Evolutionary conservation across 2,888 invertebrate genomes (phyloP), one percentile per base, ranked within the genome.

Genomic region (Osmoderma eremita): DNA sequence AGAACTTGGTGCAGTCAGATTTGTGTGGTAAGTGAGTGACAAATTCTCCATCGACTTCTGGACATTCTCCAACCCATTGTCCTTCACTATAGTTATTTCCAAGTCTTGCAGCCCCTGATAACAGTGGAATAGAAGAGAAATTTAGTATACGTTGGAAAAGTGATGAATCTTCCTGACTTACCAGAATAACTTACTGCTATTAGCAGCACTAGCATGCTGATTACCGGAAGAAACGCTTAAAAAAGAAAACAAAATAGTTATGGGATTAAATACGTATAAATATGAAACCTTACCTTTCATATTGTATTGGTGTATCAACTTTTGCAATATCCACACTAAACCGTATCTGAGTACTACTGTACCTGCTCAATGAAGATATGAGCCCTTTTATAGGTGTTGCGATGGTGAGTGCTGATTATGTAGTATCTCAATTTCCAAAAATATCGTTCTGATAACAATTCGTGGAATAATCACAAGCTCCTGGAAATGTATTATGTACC

Each of bases 1-100:
- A 70, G 64, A 70, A 70, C 42, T 66, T 63, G n/a, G 53, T 53
- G 63, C 70, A 70, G 24, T 70, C 66, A 36, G 39, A 65, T 61
- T 62, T 17, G 13, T 67, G 67, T 30, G 69, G 68, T 18, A 65
- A 24, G 6, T 56, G 30, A 1, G 54, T 56, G 12, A 65, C 54
- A 12, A 45, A 20, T 18, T 65, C 65, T 1, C 56, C 56, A 48
- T 56, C 54, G n/a, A 15, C 65, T 17, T 8, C 54, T 53, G 65
- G 65, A 18, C 65, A 65, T 36, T 45, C 48, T 15, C 65, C 63
- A 18, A 50, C 50, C 30, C 5, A 30, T 5, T 30, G 3, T 6
- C 30, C 30, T 24, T 30, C 30, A 30, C 10, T 8, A 30, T 10
- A 30, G 3, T 24, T 30, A 24, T 30, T 10, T 4, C 30, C 30